Evolutionary conservation across 2,797 vertebrate species (phyloP).

Genomic region (Sternotherus odoratus): DNA sequence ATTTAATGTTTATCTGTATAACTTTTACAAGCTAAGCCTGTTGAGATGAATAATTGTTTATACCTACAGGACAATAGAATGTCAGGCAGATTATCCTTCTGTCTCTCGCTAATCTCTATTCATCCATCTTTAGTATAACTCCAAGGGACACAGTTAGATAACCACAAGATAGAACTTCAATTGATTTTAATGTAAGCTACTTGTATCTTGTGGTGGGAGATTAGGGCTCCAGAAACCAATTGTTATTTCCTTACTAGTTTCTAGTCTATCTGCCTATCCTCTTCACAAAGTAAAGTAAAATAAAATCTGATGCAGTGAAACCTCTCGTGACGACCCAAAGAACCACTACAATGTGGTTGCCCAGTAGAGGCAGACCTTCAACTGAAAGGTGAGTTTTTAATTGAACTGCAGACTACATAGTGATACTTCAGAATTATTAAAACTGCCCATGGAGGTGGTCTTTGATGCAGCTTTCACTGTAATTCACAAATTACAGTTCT

Average conservation of each 20-base stretch:
- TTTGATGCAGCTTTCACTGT: background rate
- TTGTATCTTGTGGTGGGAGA: background rate
- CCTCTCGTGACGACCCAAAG: background rate
- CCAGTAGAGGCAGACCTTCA: background rate
- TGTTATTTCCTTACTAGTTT: background rate
- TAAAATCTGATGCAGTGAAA: background rate
- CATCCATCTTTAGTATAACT: background rate
- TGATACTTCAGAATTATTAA: background rate
- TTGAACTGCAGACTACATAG: background rate
- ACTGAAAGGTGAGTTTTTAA: background rate
- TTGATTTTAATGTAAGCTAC: background rate
- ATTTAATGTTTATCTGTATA: background rate
- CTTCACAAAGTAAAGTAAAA: background rate
- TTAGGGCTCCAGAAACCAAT: background rate
- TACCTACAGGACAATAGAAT: background rate
- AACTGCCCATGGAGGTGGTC: background rate
- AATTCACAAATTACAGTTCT: background rate
- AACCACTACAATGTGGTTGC: background rate
- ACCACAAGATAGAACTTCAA: background rate
- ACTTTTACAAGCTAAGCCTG: background rate
- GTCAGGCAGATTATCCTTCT: background rate
- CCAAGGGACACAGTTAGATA: background rate
- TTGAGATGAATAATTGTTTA: background rate
- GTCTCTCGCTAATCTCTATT: background rate
- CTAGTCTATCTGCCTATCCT: background rate